Conservation (phyloP, 1,140 invertebrate genomes). For the Microplitis demolitor region DNA sequence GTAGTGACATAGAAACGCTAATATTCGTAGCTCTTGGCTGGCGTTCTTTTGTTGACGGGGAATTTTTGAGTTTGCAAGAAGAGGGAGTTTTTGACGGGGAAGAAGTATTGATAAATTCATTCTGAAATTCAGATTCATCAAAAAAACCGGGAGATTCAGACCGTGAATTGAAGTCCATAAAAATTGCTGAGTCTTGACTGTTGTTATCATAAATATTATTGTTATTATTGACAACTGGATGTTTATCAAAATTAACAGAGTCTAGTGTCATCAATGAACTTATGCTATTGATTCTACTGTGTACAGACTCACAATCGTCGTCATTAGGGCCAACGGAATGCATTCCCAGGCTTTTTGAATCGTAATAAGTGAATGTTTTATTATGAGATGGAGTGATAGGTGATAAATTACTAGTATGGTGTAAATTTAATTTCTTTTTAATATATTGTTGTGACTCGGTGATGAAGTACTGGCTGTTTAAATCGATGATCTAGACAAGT, state of each 20-base stretch:
- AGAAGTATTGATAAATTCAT: slow-evolving; percentile 35
- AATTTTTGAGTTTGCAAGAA: background rate
- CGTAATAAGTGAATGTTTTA: slow-evolving; percentile 42
- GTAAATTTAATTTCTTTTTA: slow-evolving; percentile 29
- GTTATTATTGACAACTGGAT: background rate
- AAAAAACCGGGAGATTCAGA: slow-evolving; percentile 24
- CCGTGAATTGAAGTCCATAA: slow-evolving; percentile 35
- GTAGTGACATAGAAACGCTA: slow-evolving; percentile 36
- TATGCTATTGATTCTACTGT: slow-evolving; percentile 4
- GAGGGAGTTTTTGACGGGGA: slow-evolving; percentile 35
- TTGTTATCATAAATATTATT: slow-evolving; percentile 12
- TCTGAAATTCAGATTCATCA: slow-evolving; percentile 18
- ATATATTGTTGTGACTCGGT: slow-evolving; percentile 26
- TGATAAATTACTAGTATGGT: background rate
- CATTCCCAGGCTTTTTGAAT: slow-evolving; percentile 36
- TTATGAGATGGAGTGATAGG: slow-evolving; percentile 23
- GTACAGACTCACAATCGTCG: background rate
- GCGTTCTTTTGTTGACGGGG: background rate
- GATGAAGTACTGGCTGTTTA: slow-evolving; percentile 43
- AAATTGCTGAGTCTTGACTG: slow-evolving; percentile 45
- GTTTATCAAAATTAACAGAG: background rate
- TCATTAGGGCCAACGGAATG: background rate
- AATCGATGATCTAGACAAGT: slow-evolving; percentile 44
- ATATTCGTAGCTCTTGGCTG: background rate
- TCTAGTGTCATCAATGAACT: background rate